Evolutionary conservation across 2,113 vertebrate species (phyloP), one percentile per base, ranked within the genome.

Genomic region (Anthoscopus minutus): DNA sequence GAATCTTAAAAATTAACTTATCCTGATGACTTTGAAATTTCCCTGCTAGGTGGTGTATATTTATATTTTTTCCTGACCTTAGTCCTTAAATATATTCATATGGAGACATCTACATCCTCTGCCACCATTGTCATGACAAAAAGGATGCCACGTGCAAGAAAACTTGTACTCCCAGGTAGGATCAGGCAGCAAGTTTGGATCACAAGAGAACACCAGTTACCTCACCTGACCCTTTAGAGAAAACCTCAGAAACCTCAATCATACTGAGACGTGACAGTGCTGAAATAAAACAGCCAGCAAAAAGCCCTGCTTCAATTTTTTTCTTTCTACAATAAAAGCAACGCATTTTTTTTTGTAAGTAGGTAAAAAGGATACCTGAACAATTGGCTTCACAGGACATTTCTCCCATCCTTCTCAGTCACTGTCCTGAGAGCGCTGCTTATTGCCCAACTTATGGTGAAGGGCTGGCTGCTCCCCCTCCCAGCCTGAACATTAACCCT

Each of bases 351-450:
- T 51, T 81, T 51, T 15, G 3, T 45, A 97, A 92, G 62, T 70
- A 94, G 79, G 78, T 66, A 96, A 95, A 95, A 87, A 69, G 38
- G 85, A 89, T 95, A 96, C 94, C 94, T 93, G 92, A 62, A 51
- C 84, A 45, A 82, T 1, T 86, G 87, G 70, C 89, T 86, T 69
- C 81, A 16, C 66, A 66, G 87, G 6, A 79, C 45, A 83, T 86
- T 79, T 80, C 94, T 95, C 69, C 78, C 93, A 69, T 91, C 93
- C 91, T 97, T 54, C 91, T 42, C 81, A 78, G 74, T 20, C 70
- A 48, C 23, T 64, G 78, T 96, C 88, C 82, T 38, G 70, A 86
- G 66, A 73, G 44, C 1, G 13, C 37, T 78, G 88, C 84, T 78
- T 16, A 48, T 35, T 50, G 42, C 61, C 77, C 42, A 88, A 62